Evolutionary conservation across 2,888 invertebrate genomes (phyloP), one percentile per base, ranked within the genome.

Genomic region (Danaus chrysippus): DNA sequence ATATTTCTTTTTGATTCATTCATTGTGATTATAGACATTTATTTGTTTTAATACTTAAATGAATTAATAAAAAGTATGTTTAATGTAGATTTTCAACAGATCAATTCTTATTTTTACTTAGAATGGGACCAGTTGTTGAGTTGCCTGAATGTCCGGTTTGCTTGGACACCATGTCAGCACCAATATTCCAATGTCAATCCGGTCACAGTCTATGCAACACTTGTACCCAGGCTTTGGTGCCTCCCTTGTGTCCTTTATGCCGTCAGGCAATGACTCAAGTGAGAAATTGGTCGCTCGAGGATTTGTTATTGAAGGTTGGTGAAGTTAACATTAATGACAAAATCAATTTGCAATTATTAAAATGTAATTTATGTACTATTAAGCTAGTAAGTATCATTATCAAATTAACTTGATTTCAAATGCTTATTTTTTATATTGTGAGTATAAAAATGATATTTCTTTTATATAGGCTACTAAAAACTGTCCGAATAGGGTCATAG

Each of bases 141-240:
- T 65, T 85, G 41, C 88, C 86, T n/a, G 86, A 88, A 72, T 90
- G 89, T 68, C 90, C 88, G 1, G 85, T 88, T 12, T 90, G 90
- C 68, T 49, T 84, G 76, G 85, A 88, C 3, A 74, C 74, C 0
- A 86, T 90, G 87, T 76, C 78, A 1, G 78, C 82, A 10, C 89
- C 89, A 5, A 89, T 89, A 69, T 89, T 72, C 68, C 86, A 86
- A 68, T 91, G 90, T 70, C 79, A 83, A 62, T 83, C 86, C 0
- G 90, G 90, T 3, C 90, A 91, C 71, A 90, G 90, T 64, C 74
- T 91, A 19, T 91, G 90, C 71, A 76, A 78, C 67, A 66, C 66
- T 0, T 90, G 90, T 70, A 87, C 86, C 1, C 70, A 67, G 43
- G 76, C 65, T 41, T 72, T 91, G 60, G 56, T 71, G 49, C 85